These are phyloP conservation scores for Vanessa atalanta DNA, from an alignment of 1,140 invertebrate species.

Conservation along the genomic window DNA sequence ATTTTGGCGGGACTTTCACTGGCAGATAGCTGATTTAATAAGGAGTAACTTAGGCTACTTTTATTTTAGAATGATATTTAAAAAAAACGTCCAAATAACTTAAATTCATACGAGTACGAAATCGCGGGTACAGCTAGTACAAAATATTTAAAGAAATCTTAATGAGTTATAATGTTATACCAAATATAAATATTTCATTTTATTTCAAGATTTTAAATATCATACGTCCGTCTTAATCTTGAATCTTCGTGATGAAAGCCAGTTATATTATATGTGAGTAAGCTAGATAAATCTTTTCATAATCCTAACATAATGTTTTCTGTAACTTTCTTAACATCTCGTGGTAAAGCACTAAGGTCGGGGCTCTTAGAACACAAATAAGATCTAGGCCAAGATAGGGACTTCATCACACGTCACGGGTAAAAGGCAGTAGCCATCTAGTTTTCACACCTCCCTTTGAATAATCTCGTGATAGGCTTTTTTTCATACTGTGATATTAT, in stretches of 20 bases:
- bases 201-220: constrained; percentile 3
- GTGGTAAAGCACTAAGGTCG: constrained; percentile 33
- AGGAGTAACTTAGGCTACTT: too few relatives aligned
- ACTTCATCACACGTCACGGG: constrained; percentile 60
- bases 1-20: too few relatives aligned
- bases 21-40: too few relatives aligned
- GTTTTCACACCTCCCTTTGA: constrained; percentile 66
- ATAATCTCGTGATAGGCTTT: constrained; percentile 55
- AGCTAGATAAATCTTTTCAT: constrained; percentile 25
- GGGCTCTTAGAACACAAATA: constrained; percentile 41
- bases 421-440: constrained; percentile 52
- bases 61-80: too few relatives aligned
- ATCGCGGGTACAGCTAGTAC: too few relatives aligned
- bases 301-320: constrained; percentile 34
- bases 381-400: constrained; percentile 71
- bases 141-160: neutral
- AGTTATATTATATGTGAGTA: constrained; percentile 7
- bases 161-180: neutral
- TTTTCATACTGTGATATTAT: constrained; percentile 43
- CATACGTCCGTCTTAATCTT: neutral
- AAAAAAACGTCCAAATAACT: neutral
- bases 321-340: constrained; percentile 33
- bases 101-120: too few relatives aligned
- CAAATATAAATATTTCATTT: neutral
- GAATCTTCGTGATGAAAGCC: neutral